phyloP scores from a whole-genome alignment of 2,113 vertebrate species.

The Malurus elegans region DNA sequence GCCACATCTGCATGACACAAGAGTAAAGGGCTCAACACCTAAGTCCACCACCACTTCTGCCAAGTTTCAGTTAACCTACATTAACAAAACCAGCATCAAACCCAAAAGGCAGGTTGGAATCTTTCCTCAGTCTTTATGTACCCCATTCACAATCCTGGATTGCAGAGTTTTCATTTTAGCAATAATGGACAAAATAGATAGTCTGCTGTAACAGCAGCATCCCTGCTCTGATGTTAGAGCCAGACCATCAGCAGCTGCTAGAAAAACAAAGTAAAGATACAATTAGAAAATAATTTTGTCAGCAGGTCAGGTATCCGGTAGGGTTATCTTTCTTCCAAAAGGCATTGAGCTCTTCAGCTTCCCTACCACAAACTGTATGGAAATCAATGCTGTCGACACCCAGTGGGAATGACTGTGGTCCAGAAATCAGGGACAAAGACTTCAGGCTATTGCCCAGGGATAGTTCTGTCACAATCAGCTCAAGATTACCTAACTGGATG shows the following conservation, averaged over 20 bases:
- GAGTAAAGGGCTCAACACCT: background rate
- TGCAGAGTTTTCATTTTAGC: background rate
- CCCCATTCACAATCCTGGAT: background rate
- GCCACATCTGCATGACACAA: constrained; percentile 77
- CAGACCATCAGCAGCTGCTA: background rate
- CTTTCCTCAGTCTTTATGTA: background rate
- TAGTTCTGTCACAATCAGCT: background rate
- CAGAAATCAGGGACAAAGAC: background rate
- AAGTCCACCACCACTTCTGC: background rate
- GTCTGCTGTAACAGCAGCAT: background rate
- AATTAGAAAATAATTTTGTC: background rate
- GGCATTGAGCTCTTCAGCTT: background rate
- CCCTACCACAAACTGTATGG: background rate
- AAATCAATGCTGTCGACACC: background rate
- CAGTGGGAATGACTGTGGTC: background rate
- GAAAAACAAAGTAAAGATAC: background rate
- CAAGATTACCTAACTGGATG: constrained; percentile 79
- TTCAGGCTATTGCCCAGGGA: background rate
- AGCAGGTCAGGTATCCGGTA: background rate
- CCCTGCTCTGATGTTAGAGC: background rate
- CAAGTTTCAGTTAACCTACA: background rate
- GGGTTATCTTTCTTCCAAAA: background rate
- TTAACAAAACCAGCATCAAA: background rate
- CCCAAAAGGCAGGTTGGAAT: background rate
- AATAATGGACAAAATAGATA: background rate